Base-by-base conservation (phyloP, 2,888 invertebrate species). In the Zaprionus bogoriensis region DNA sequence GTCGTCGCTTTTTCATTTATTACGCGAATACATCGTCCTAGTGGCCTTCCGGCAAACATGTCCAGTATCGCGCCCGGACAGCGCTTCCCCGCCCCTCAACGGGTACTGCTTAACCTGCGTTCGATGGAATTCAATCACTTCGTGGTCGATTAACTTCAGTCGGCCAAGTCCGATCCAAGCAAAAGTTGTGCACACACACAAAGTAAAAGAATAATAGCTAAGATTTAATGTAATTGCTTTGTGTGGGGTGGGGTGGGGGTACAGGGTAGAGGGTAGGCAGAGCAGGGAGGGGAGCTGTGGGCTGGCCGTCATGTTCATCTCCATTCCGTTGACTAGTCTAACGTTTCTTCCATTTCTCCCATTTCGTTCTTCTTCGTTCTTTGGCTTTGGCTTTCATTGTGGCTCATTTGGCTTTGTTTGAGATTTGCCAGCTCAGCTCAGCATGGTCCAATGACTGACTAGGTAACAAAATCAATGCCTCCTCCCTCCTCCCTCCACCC, bases 51-150 rank as follows among this genome's bases (percentile, higher is more conserved):
- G n/a, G n/a, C n/a, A n/a, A n/a, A n/a, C n/a, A n/a, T n/a, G n/a
- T n/a, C 12, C 17, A 7, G 25, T 12, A 0, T 14, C 28, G n/a
- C 20, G 20, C 7, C 2, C 1, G 7, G 7, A 6, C 20, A 14
- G 1, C 6, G 5, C n/a, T 2, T 47, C 0, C 6, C 9, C 25
- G 19, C 12, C 17, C 14, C 25, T 28, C n/a, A 20, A 14, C 48
- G 39, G 41, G 17, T 39, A 53, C 59, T 59, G 63, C 57, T 68
- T 59, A 76, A 81, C 83, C 80, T 85, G 83, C 69, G 68, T 81
- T 85, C 84, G 87, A 81, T 86, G 75, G 81, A 84, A 87, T 79
- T 84, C 80, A 87, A 88, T 89, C 85, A 81, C 80, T 76, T 87
- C 79, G 85, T 73, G 80, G 79, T 72, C 83, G 87, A 87, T 89